Conservation (phyloP, 2,888 invertebrate genomes). For the Polylopha cassiicola region DNA sequence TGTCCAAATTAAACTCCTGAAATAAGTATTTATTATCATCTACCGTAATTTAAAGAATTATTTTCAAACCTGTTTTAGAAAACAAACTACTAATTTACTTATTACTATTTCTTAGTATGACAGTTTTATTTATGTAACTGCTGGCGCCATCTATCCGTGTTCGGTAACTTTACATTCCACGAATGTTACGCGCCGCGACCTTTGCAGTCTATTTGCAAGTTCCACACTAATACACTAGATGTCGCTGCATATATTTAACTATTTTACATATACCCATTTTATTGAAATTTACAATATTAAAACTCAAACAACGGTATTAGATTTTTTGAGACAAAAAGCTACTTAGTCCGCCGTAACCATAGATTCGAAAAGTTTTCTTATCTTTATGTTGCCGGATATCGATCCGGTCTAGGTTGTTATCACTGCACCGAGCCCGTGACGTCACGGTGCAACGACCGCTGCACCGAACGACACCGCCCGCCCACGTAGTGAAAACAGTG, state of each 20-base stretch:
- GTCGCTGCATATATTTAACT: slow-evolving; percentile 9
- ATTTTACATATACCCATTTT: not conserved
- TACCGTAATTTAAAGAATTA: too few species aligned
- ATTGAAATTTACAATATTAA: not conserved
- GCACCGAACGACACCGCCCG: slow-evolving; percentile 42
- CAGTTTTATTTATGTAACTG: not conserved
- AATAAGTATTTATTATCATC: too few species aligned
- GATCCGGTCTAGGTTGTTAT: slow-evolving; percentile 35
- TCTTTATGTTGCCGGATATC: slow-evolving; percentile 17
- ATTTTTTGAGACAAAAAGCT: too few species aligned
- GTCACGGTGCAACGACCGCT: slow-evolving; percentile 61
- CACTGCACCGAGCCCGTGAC: slow-evolving; percentile 37
- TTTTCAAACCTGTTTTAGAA: too few species aligned
- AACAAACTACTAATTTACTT: too few species aligned
- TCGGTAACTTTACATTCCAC: slow-evolving; percentile 1
- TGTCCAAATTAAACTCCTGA: too few species aligned
- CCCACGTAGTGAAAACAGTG: slow-evolving; percentile 46
- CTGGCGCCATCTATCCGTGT: slow-evolving; percentile 14
- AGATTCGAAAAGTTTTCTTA: slow-evolving; percentile 26
- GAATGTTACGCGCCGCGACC: too few species aligned
- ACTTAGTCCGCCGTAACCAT: slow-evolving; percentile 4
- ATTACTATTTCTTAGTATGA: too few species aligned
- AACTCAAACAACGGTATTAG: too few species aligned
- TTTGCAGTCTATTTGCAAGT: too few species aligned
- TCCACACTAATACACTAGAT: slow-evolving; percentile 5